A percentile compares a stretch with the other conserved stretches of the same genome.
Evolutionary conservation across 2,888 invertebrate genomes (phyloP).

Genomic region (Cylloceria caligata): DNA sequence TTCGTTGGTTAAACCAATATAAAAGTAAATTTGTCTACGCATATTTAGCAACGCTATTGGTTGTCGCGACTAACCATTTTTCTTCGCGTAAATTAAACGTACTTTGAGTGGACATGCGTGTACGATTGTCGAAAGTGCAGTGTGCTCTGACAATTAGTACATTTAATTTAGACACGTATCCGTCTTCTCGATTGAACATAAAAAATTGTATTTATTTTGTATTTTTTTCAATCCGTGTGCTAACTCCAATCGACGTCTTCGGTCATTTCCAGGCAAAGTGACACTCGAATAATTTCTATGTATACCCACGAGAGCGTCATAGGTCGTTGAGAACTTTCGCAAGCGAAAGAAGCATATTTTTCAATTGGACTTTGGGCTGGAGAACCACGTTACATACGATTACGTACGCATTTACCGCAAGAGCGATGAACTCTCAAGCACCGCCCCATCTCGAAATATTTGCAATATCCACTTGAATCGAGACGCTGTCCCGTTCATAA

Average conservation of each 20-base stretch:
- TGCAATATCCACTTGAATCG: conserved; percentile 36
- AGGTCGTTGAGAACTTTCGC: conserved; percentile 34
- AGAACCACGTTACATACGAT: conserved; percentile 48
- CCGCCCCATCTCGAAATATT: conserved; percentile 50
- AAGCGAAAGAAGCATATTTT: conserved; percentile 42
- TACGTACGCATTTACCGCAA: conserved; percentile 53
- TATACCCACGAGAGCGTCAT: conserved; percentile 38
- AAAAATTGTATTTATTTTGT: conserved; percentile 15
- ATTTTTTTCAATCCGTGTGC: background rate
- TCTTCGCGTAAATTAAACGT: background rate
- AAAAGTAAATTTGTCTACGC: too few relatives aligned
- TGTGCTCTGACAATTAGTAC: conserved; percentile 38
- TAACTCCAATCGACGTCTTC: background rate
- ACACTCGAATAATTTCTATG: background rate
- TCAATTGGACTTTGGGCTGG: conserved; percentile 22
- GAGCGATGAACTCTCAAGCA: conserved; percentile 60
- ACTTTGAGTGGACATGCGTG: background rate
- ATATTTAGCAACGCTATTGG: too few relatives aligned
- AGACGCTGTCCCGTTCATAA: conserved; percentile 24
- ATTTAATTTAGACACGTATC: conserved; percentile 10
- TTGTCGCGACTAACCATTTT: too few relatives aligned
- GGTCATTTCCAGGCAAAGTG: background rate
- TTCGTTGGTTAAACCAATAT: too few relatives aligned
- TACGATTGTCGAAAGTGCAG: conserved; percentile 27
- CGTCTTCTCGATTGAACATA: background rate